phyloP scores from a whole-genome alignment of 1,140 invertebrate species.

The Calephelis virginiensis region DNA sequence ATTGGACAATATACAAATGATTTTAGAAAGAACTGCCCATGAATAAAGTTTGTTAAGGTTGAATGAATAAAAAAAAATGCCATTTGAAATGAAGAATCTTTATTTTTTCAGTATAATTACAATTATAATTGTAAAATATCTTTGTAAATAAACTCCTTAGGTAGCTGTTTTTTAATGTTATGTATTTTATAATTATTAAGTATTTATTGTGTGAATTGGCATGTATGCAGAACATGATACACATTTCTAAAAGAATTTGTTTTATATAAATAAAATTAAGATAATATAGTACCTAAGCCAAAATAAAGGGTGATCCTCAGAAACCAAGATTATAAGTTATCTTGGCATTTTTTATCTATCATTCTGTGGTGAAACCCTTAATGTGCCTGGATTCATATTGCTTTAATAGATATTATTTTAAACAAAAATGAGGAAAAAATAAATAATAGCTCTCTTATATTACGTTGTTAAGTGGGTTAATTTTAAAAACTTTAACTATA shows the following conservation, averaged over 20 bases:
- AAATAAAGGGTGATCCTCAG: background rate
- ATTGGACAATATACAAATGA: constrained; percentile 82
- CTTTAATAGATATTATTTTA: too few species aligned
- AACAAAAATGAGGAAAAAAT: too few species aligned
- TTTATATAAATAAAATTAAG: background rate
- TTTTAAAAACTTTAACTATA: too few species aligned
- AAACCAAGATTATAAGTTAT: too few species aligned
- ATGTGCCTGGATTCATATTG: too few species aligned
- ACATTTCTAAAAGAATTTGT: constrained; percentile 20
- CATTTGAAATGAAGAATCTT: constrained; percentile 10
- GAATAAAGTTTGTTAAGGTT: constrained; percentile 44
- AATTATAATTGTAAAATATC: constrained; percentile 15
- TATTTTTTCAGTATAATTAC: constrained; percentile 16
- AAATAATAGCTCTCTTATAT: too few species aligned
- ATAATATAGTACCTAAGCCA: background rate
- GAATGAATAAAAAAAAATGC: constrained; percentile 18
- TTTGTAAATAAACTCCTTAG: constrained; percentile 37
- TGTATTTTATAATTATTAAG: constrained; percentile 28
- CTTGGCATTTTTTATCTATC: too few species aligned
- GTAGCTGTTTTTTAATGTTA: constrained; percentile 30
- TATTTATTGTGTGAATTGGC: constrained; percentile 31
- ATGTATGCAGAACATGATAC: constrained; percentile 15
- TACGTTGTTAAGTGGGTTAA: too few species aligned
- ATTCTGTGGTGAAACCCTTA: too few species aligned
- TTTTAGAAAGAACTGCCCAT: constrained; percentile 76